Evolutionary conservation across 2,113 vertebrate genomes (phyloP).

Genomic region (Nothoprocta pentlandii): DNA sequence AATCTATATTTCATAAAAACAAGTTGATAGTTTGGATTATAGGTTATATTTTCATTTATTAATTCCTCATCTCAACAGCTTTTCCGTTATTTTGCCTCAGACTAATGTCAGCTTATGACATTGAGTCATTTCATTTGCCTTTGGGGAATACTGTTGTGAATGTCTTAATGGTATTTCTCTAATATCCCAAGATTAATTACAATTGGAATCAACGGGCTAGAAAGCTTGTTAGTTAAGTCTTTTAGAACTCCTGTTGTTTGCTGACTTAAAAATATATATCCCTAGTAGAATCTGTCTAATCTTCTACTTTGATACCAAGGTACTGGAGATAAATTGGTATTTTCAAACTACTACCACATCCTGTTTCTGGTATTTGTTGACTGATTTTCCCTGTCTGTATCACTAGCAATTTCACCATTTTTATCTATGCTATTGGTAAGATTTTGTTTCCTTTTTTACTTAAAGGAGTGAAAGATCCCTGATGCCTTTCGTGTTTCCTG

Average conservation of each 20-base stretch:
- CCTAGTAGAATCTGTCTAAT: background rate
- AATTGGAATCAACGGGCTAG: background rate
- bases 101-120: background rate
- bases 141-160: constrained; percentile 1
- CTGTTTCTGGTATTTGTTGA: background rate
- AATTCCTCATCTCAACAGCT: constrained; percentile 20
- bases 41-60: background rate
- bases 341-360: background rate
- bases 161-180: constrained; percentile 10
- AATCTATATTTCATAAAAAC: constrained; percentile 12
- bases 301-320: background rate
- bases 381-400: background rate
- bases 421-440: background rate
- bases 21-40: background rate
- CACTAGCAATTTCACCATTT: background rate
- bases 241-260: background rate
- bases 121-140: background rate
- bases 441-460: background rate
- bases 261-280: background rate
- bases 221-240: constrained; percentile 4
- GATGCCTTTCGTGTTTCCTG: background rate
- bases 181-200: constrained; percentile 11
- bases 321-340: constrained; percentile 13
- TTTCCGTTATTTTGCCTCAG: background rate
- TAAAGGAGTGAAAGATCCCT: background rate